Base-by-base conservation (phyloP, 2,888 invertebrate species). In the Drosophila multiciliata region DNA sequence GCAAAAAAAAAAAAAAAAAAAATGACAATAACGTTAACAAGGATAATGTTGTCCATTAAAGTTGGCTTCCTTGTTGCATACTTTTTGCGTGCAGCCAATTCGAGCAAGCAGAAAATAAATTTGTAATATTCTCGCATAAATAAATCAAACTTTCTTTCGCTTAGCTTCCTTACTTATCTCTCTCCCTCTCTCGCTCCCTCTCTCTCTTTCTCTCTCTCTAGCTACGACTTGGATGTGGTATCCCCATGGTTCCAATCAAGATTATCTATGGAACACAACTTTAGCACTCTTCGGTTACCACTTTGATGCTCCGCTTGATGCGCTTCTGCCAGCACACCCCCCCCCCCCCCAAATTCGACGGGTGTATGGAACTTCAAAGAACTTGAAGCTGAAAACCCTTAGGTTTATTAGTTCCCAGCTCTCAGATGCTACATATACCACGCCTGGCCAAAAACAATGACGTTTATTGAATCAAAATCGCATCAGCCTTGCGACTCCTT, bases 391-490 rank as follows among this genome's bases (percentile, higher is more conserved):
- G 67, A 64, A 76, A 83, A 69, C 88, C 83, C 83, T 86, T 78
- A 83, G 86, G 79, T 87, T 85, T 85, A 85, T 85, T 85, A 87
- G 88, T 82, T 85, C 66, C 20, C 73, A 55, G 58, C 33, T 36
- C 52, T 33, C 74, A 49, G 45, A 20, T 35, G 49, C 61, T 64
- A 45, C 54, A 64, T 77, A 65, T 73, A 61, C 52, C 12, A 61
- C 23, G 72, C 66, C 61, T 35, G 61, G 67, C 73, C 61, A 73
- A 82, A 61, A 61, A 71, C 78, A 88, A 78, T 86, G 88, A 86
- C 86, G 88, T 85, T 85, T 86, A 85, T 85, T 85, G 83, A 85
- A 85, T 85, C 86, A 87, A 85, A 87, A 85, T 66, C 86, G 79
- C 66, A 82, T 80, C 69, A 78, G 75, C 53, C 63, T 55, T 42